Percentiles rank a stretch among this genome's conserved stretches.
phyloP scores from a whole-genome alignment of 1,140 invertebrate species.

The Drosophila melanica region DNA sequence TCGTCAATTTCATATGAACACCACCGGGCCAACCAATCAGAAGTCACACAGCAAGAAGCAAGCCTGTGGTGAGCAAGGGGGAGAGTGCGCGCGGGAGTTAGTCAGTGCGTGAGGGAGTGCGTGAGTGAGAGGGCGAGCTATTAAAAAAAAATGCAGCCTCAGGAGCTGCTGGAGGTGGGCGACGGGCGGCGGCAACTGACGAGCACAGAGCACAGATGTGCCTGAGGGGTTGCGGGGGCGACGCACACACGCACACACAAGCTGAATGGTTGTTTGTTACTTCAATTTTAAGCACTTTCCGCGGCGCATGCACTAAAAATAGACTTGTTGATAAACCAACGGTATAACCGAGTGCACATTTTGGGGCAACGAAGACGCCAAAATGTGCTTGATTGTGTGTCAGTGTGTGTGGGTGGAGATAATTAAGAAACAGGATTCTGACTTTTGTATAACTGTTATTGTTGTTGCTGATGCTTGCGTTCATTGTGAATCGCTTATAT shows the following conservation, averaged over 20 bases:
- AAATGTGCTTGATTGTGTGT: not conserved
- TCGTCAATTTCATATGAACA: not conserved
- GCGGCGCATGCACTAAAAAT: slow-evolving; percentile 66
- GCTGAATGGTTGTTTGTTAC: slow-evolving; percentile 22
- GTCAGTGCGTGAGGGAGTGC: not conserved
- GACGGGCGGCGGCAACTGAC: not conserved
- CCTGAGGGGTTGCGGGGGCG: not conserved
- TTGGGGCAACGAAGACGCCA: slow-evolving; percentile 27
- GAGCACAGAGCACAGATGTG: not conserved
- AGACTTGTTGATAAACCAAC: slow-evolving; percentile 77
- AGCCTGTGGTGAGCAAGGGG: not conserved
- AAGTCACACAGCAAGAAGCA: not conserved
- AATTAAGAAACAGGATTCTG: slow-evolving; percentile 35
- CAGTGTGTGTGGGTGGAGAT: slow-evolving; percentile 4
- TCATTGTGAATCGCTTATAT: slow-evolving; percentile 32
- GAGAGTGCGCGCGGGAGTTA: not conserved
- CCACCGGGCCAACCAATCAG: not conserved
- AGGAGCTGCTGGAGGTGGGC: slow-evolving; percentile 20
- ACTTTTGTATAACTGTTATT: slow-evolving; percentile 24
- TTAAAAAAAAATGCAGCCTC: slow-evolving; percentile 38
- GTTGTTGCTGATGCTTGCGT: slow-evolving; percentile 1
- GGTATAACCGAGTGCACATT: slow-evolving; percentile 43
- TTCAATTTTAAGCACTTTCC: slow-evolving; percentile 49
- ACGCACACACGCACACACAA: not conserved
- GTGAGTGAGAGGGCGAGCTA: not conserved